These are phyloP conservation scores for Leptodactylus fallax DNA, from an alignment of 2,797 vertebrate genomes.

Conservation along the genomic window DNA sequence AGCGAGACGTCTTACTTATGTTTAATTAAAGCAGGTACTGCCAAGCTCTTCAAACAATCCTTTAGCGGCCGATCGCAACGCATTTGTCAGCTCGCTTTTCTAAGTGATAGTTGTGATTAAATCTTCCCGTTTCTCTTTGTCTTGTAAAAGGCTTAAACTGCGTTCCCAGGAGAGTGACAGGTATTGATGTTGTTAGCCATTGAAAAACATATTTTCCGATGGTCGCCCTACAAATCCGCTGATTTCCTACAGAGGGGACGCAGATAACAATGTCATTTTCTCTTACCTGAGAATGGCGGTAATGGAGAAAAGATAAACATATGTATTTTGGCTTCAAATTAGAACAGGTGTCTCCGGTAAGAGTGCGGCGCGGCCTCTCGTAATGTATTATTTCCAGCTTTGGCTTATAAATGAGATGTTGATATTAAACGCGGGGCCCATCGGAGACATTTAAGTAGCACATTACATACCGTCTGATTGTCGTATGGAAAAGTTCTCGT, in stretches of 20 bases:
- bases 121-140: conserved; percentile 67
- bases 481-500: not conserved
- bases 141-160: conserved; percentile 67
- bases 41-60: conserved; percentile 40
- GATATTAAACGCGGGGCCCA: conserved; percentile 11
- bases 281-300: conserved; percentile 68
- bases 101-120: conserved; percentile 59
- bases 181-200: conserved; percentile 69
- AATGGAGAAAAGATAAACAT: conserved; percentile 68
- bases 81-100: conserved; percentile 64
- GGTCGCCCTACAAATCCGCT: conserved; percentile 67
- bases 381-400: conserved; percentile 15
- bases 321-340: conserved; percentile 67
- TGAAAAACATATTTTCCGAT: conserved; percentile 69
- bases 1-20: conserved; percentile 2
- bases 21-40: conserved; percentile 58
- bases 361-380: not conserved
- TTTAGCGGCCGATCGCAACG: conserved; percentile 53
- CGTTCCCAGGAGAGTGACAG: conserved; percentile 66
- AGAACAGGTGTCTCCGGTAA: conserved; percentile 57
- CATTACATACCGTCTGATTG: conserved; percentile 23
- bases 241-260: conserved; percentile 68
- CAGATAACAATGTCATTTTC: conserved; percentile 71
- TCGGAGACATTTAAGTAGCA: not conserved
- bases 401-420: conserved; percentile 19